phyloP scores from a whole-genome alignment of 2,113 vertebrate genomes.

The Pluvialis apricaria region DNA sequence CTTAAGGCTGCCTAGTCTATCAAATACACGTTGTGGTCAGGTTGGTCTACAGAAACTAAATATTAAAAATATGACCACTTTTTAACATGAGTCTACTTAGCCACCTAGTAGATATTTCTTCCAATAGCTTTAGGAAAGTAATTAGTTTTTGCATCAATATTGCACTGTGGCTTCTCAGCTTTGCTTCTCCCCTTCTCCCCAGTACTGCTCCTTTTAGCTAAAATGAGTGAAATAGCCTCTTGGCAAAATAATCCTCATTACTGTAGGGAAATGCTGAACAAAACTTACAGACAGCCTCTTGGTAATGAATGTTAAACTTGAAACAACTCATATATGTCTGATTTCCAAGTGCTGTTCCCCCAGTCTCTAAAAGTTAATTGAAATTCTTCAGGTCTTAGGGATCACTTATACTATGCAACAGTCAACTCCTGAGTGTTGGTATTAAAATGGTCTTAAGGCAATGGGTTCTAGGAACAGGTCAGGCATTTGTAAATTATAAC shows the following conservation, averaged over 20 bases:
- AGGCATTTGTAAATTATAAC: neutral
- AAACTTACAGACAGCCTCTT: neutral
- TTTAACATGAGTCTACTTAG: neutral
- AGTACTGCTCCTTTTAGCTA: neutral
- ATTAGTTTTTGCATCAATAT: neutral
- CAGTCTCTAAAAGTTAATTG: neutral
- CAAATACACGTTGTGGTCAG: neutral
- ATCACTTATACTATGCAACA: neutral
- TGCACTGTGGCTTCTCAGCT: neutral
- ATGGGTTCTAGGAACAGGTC: neutral
- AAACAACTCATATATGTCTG: neutral
- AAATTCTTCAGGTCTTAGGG: neutral
- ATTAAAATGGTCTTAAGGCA: neutral
- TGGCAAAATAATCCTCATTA: neutral
- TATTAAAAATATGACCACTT: neutral
- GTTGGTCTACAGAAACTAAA: neutral
- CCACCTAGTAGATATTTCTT: neutral
- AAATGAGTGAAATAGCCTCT: neutral
- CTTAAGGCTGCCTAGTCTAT: neutral
- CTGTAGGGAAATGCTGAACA: neutral
- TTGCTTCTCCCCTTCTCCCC: neutral
- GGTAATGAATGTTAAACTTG: neutral
- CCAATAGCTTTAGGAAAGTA: neutral
- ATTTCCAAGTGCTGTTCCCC: neutral
- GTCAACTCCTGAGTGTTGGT: neutral